Evolutionary conservation across 2,888 invertebrate species (phyloP).

Genomic region (Siphonodentalium dalli): DNA sequence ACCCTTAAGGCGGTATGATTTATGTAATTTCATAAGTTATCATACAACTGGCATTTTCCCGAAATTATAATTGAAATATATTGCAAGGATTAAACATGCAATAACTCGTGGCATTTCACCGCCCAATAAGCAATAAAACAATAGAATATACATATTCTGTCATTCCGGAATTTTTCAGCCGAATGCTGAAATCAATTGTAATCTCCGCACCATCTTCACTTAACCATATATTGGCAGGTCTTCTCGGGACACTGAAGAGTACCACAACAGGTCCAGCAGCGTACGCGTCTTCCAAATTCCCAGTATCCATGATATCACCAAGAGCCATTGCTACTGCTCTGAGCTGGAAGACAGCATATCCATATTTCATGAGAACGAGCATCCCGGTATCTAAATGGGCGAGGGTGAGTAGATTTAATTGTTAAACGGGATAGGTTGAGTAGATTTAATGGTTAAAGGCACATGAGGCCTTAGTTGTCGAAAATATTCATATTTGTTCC

Average conservation of each 20-base stretch:
- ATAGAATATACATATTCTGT: too few species aligned
- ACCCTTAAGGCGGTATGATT: too few species aligned
- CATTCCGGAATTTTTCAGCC: too few species aligned
- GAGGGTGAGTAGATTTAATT: constrained; percentile 32
- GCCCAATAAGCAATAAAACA: too few species aligned
- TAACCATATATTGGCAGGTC: too few species aligned
- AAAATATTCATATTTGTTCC: too few species aligned
- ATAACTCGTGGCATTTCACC: too few species aligned
- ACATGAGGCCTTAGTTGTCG: neutral
- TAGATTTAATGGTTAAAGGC: neutral
- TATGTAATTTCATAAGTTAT: too few species aligned
- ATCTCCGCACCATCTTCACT: too few species aligned
- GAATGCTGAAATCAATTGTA: too few species aligned
- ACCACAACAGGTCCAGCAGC: constrained; percentile 69
- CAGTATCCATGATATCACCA: constrained; percentile 67
- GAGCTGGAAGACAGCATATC: constrained; percentile 46
- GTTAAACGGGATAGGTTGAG: neutral
- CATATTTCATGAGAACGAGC: constrained; percentile 51
- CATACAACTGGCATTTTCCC: too few species aligned
- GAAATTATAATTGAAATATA: too few species aligned
- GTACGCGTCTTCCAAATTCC: constrained; percentile 67
- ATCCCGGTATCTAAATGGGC: constrained; percentile 36
- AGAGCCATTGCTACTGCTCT: constrained; percentile 34
- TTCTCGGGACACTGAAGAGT: constrained; percentile 70
- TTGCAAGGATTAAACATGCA: neutral